Evolutionary conservation across 2,113 vertebrate genomes (phyloP).

Genomic region (Diadophis punctatus): DNA sequence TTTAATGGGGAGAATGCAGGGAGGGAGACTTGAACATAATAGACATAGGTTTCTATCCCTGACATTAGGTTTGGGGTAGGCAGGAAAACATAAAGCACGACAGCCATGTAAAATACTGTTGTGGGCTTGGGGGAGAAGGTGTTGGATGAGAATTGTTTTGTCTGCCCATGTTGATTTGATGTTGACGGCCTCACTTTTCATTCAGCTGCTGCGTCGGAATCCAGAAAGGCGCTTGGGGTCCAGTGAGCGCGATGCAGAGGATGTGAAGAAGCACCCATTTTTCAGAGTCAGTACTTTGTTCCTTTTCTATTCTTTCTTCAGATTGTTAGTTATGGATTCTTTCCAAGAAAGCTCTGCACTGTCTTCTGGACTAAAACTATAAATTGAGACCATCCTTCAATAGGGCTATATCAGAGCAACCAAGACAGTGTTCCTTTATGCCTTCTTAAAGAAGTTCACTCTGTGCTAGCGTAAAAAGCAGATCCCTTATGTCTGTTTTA

Average conservation of each 20-base stretch:
- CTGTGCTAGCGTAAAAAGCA: background rate
- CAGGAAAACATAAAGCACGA: background rate
- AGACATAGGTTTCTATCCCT: background rate
- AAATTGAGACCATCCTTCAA: background rate
- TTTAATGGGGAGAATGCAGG: background rate
- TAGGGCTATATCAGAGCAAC: background rate
- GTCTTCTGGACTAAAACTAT: background rate
- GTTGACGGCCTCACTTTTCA: background rate
- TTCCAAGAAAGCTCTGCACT: background rate
- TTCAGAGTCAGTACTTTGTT: slow-evolving; percentile 81
- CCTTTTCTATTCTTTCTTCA: background rate
- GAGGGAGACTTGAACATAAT: background rate
- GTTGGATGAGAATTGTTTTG: background rate
- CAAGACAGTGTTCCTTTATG: background rate
- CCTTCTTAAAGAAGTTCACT: background rate
- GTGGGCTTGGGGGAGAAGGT: background rate
- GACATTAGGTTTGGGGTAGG: background rate
- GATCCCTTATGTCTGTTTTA: background rate
- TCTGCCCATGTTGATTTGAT: background rate
- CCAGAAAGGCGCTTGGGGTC: slow-evolving; percentile 94
- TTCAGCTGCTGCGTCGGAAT: slow-evolving; percentile 91
- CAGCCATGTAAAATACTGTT: background rate
- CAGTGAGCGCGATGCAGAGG: slow-evolving; percentile 93
- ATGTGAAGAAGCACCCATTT: slow-evolving; percentile 96
- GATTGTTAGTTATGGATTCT: background rate